Evolutionary conservation across 2,797 vertebrate species (phyloP).

Genomic region (Phrynocephalus guinanensis): DNA sequence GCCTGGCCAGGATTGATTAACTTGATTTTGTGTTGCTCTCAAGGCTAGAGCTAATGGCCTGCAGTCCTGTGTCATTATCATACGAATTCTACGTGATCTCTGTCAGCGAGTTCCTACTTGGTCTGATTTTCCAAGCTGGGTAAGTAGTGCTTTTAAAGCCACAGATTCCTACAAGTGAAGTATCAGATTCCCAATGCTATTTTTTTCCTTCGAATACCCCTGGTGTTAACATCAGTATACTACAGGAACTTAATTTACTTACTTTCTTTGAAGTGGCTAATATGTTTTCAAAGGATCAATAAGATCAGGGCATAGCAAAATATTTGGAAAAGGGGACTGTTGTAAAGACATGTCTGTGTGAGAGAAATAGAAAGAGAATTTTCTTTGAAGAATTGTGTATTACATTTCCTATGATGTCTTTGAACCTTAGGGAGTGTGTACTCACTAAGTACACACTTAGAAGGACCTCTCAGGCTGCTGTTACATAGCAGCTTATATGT

Average conservation of each 20-base stretch:
- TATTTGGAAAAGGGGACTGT: not conserved
- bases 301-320: not conserved
- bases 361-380: not conserved
- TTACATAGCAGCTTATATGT: not conserved
- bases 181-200: not conserved
- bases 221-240: not conserved
- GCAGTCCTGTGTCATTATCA: slow-evolving; percentile 98
- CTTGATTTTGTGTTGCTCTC: slow-evolving; percentile 87
- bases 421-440: not conserved
- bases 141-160: slow-evolving; percentile 75
- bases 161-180: not conserved
- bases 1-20: slow-evolving; percentile 78
- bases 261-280: not conserved
- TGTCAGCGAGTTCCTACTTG: slow-evolving; percentile 96
- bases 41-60: slow-evolving; percentile 99
- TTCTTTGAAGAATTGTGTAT: not conserved
- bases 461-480: not conserved
- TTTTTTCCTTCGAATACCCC: not conserved
- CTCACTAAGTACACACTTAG: not conserved
- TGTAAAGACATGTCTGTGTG: not conserved
- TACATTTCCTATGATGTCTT: not conserved
- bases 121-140: slow-evolving; percentile 98
- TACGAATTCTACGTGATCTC: slow-evolving; percentile 96
- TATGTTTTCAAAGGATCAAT: not conserved
- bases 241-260: not conserved